These are phyloP conservation scores for Halictus rubicundus DNA, from an alignment of 1,140 invertebrate species.

Conservation along the genomic window DNA sequence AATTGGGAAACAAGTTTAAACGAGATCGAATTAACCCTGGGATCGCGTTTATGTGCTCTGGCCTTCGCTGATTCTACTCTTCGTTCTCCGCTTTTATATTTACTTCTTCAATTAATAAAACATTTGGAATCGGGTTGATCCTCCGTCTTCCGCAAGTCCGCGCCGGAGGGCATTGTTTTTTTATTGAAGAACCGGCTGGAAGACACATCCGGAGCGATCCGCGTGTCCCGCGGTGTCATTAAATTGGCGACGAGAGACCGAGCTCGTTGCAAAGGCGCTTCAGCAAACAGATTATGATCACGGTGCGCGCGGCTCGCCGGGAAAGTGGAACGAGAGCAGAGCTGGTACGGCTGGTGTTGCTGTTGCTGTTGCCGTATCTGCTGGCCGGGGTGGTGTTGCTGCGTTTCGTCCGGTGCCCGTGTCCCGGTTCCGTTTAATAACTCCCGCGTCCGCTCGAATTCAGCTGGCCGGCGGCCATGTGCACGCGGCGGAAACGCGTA, in stretches of 20 bases:
- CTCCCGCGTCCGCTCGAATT: constrained; percentile 1
- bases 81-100: too few relatives aligned
- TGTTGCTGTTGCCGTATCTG: too few relatives aligned
- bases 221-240: constrained; percentile 1
- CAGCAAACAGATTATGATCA: not conserved
- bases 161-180: not conserved
- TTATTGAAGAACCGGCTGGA: not conserved
- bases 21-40: not conserved
- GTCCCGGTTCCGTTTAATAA: constrained; percentile 12
- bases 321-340: constrained; percentile 11
- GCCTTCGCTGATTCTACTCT: too few relatives aligned
- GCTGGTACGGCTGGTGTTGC: too few relatives aligned
- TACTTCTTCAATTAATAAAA: too few relatives aligned
- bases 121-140: too few relatives aligned
- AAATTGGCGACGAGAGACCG: constrained; percentile 26
- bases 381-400: too few relatives aligned
- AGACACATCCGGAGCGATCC: not conserved
- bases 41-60: too few relatives aligned
- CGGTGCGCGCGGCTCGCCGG: not conserved
- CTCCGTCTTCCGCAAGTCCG: too few relatives aligned
- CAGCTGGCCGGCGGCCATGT: constrained; percentile 8
- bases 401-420: too few relatives aligned
- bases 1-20: too few relatives aligned
- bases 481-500: constrained; percentile 58
- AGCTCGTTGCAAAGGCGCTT: not conserved